phyloP scores from a whole-genome alignment of 2,797 vertebrate species.

The Acipenser ruthenus region DNA sequence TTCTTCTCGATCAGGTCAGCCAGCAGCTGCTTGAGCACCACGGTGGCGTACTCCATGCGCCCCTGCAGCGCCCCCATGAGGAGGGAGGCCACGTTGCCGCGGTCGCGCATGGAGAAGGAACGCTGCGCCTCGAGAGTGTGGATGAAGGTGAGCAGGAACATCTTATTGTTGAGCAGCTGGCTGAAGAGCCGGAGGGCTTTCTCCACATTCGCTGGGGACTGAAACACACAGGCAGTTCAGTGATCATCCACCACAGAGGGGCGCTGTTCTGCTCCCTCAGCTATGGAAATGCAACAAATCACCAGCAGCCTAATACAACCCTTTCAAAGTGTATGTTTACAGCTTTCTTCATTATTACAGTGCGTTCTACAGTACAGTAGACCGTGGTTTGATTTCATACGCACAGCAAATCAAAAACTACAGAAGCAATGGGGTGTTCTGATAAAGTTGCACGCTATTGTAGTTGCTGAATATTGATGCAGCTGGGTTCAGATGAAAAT shows the following conservation, averaged over 20 bases:
- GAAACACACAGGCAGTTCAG: conserved; percentile 40
- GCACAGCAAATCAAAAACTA: too few species aligned
- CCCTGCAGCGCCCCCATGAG: conserved; percentile 83
- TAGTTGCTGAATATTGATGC: too few species aligned
- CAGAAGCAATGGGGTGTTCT: too few species aligned
- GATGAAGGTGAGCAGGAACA: conserved; percentile 82
- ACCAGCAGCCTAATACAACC: too few species aligned
- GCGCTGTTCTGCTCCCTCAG: too few species aligned
- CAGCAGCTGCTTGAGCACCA: conserved; percentile 82
- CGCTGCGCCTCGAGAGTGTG: conserved; percentile 81
- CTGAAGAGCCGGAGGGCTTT: conserved; percentile 80
- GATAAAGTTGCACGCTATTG: too few species aligned
- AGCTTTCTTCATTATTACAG: too few species aligned
- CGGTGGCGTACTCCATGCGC: conserved; percentile 78
- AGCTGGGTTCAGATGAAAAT: too few species aligned
- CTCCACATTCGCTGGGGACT: conserved; percentile 77
- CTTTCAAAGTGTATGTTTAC: too few species aligned
- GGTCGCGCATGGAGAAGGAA: conserved; percentile 84
- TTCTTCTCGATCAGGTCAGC: conserved; percentile 86
- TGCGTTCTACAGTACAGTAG: too few species aligned
- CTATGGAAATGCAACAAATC: too few species aligned
- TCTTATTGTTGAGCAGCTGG: conserved; percentile 79
- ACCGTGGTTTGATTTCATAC: too few species aligned
- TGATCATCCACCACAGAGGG: conserved; percentile 21
- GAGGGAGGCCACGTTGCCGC: conserved; percentile 82